Percentiles rank a stretch among this genome's conserved stretches.
Evolutionary conservation across 2,113 vertebrate species (phyloP).

Genomic region (Crocuta crocuta): DNA sequence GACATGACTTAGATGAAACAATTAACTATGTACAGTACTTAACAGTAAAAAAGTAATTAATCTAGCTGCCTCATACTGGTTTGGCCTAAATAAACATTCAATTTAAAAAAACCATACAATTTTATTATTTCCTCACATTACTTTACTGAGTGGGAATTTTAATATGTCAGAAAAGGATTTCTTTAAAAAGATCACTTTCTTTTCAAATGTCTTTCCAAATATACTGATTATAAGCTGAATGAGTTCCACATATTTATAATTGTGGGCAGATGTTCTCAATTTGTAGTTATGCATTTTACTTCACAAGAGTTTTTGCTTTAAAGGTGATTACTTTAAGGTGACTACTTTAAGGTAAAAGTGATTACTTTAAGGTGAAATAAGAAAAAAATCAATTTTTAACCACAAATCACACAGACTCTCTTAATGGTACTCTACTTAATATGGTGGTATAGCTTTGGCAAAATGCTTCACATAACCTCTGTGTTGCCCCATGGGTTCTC

Average conservation of each 20-base stretch:
- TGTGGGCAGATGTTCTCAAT: constrained; percentile 56
- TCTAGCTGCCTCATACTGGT: constrained; percentile 60
- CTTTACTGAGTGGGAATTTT: constrained; percentile 47
- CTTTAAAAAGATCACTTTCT: constrained; percentile 20
- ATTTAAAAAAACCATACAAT: constrained; percentile 67
- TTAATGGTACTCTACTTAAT: neutral
- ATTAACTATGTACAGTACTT: constrained; percentile 77
- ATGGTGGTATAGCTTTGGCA: neutral
- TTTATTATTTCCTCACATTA: constrained; percentile 61
- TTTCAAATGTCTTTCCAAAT: constrained; percentile 28
- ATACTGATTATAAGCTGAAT: neutral
- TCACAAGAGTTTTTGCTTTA: neutral
- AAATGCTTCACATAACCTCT: neutral
- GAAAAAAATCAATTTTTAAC: neutral
- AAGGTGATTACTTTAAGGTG: constrained; percentile 47
- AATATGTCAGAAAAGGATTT: constrained; percentile 44
- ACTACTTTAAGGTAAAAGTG: constrained; percentile 38
- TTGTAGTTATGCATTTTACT: neutral
- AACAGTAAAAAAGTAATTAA: constrained; percentile 78
- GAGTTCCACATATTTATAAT: constrained; percentile 15
- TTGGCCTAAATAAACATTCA: constrained; percentile 71
- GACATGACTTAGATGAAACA: constrained; percentile 68
- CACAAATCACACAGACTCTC: neutral
- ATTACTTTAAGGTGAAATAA: constrained; percentile 7
- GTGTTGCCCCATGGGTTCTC: neutral